A percentile compares a stretch with the other conserved stretches of the same genome.
These are phyloP conservation scores for Hippopotamus amphibius DNA, from an alignment of 2,113 vertebrate species.

Conservation along the genomic window DNA sequence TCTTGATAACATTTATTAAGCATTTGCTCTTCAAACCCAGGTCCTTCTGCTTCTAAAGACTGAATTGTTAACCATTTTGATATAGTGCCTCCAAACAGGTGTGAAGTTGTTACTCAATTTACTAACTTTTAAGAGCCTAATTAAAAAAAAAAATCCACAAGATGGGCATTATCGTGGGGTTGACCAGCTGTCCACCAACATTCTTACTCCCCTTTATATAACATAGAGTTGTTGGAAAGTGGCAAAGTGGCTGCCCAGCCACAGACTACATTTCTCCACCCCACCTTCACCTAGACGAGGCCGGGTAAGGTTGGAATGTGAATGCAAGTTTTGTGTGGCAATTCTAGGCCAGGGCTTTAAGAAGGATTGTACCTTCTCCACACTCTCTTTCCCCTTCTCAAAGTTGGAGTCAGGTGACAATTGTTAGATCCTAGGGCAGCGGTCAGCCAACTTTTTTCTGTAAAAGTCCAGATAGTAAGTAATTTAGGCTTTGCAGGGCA, in stretches of 20 bases:
- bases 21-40: neutral
- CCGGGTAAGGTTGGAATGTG: neutral
- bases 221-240: neutral
- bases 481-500: neutral
- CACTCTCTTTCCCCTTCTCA: neutral
- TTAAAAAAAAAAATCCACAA: neutral
- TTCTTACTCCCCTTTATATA: neutral
- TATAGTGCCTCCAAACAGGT: neutral
- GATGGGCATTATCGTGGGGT: neutral
- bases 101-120: conserved; percentile 17
- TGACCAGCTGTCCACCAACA: neutral
- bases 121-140: neutral
- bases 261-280: neutral
- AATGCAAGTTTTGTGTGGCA: neutral
- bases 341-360: neutral
- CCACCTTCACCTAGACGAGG: neutral
- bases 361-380: neutral
- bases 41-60: neutral
- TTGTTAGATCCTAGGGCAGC: neutral
- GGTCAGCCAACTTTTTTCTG: neutral
- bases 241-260: neutral
- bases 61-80: neutral
- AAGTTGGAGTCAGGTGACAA: neutral
- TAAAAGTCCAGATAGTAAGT: neutral
- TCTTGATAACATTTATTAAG: neutral